Conservation (phyloP, 1,140 invertebrate genomes). For the Plodia interpunctella region DNA sequence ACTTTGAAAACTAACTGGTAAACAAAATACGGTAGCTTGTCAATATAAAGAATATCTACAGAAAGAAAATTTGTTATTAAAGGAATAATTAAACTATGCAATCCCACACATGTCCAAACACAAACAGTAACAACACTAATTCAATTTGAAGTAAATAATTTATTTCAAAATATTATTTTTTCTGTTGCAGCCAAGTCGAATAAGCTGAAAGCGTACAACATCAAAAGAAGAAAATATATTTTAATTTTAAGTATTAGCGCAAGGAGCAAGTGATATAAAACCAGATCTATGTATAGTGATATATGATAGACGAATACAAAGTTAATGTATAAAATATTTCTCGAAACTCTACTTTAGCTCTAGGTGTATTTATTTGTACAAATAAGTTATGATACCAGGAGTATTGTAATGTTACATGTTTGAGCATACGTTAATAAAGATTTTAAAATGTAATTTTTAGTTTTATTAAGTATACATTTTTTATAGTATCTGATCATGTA, state of each 20-base stretch:
- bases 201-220: constrained; percentile 29
- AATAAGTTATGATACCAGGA: constrained; percentile 45
- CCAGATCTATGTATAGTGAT: constrained; percentile 33
- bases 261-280: constrained; percentile 37
- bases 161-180: no score
- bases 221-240: constrained; percentile 24
- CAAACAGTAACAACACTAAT: no score
- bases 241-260: constrained; percentile 54
- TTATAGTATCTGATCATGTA: neutral
- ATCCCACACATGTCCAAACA: no score
- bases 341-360: constrained; percentile 33
- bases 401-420: constrained; percentile 34
- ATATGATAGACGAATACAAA: constrained; percentile 26
- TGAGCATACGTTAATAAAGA: constrained; percentile 22
- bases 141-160: no score
- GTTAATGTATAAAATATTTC: constrained; percentile 27
- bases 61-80: no score
- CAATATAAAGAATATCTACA: no score
- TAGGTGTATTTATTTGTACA: constrained; percentile 41
- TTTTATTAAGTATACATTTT: neutral
- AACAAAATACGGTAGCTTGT: no score
- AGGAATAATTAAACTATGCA: no score
- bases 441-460: constrained; percentile 5
- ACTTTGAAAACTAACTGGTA: no score
- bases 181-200: constrained; percentile 60